These are phyloP conservation scores for Pararge aegeria DNA, from an alignment of 1,140 invertebrate species.

Conservation along the genomic window DNA sequence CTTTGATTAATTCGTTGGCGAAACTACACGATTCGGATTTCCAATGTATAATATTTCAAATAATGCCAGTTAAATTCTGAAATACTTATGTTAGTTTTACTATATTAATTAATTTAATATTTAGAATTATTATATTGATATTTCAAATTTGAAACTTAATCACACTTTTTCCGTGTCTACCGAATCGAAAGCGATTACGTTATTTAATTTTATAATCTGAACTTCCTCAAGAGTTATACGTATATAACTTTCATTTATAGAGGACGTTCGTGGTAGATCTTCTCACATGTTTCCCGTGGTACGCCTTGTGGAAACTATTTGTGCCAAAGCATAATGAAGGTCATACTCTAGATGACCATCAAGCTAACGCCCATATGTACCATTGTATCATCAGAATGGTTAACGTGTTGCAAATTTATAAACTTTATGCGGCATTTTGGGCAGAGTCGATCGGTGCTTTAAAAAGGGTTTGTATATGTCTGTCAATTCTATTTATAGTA, in stretches of 20 bases:
- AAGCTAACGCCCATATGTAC: constrained; percentile 46
- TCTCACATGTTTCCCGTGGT: constrained; percentile 72
- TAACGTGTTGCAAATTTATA: constrained; percentile 67
- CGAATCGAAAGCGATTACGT: too few species aligned
- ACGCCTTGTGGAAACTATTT: constrained; percentile 55
- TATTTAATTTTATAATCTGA: too few species aligned
- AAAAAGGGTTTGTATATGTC: constrained; percentile 44
- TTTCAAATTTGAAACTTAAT: too few species aligned
- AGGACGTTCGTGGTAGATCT: constrained; percentile 63
- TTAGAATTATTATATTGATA: too few species aligned
- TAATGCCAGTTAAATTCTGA: too few species aligned
- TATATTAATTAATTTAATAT: too few species aligned
- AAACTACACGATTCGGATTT: too few species aligned
- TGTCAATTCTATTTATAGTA: background rate
- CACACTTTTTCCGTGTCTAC: too few species aligned
- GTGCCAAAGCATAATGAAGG: constrained; percentile 58
- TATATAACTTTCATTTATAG: constrained; percentile 50
- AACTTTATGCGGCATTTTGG: constrained; percentile 61
- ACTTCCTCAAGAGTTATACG: too few species aligned
- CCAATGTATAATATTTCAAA: too few species aligned
- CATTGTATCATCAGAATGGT: constrained; percentile 64
- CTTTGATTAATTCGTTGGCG: too few species aligned
- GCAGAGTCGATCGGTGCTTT: constrained; percentile 62
- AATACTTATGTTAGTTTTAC: too few species aligned
- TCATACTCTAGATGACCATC: constrained; percentile 50